phyloP scores from a whole-genome alignment of 2,888 invertebrate species.

The Watsonalla binaria region DNA sequence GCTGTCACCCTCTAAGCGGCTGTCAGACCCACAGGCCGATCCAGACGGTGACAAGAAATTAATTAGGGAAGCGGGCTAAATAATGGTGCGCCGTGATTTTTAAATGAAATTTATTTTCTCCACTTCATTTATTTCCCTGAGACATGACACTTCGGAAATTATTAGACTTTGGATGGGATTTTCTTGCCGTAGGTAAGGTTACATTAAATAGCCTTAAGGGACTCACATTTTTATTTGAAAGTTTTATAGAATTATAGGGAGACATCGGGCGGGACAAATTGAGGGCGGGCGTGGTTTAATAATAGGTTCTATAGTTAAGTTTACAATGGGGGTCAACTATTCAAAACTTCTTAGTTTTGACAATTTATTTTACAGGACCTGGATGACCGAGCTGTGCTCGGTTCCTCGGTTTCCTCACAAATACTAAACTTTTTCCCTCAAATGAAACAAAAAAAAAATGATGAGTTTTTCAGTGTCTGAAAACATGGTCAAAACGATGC shows the following conservation, averaged over 20 bases:
- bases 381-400: too few relatives aligned
- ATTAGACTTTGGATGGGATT: constrained; percentile 63
- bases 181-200: constrained; percentile 51
- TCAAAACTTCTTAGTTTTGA: too few relatives aligned
- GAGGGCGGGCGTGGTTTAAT: too few relatives aligned
- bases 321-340: too few relatives aligned
- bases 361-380: too few relatives aligned
- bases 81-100: constrained; percentile 76
- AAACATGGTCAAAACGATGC: too few relatives aligned
- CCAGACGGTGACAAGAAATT: constrained; percentile 77
- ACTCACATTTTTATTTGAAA: constrained; percentile 12
- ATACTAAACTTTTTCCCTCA: too few relatives aligned
- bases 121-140: constrained; percentile 74
- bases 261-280: too few relatives aligned
- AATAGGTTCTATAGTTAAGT: too few relatives aligned
- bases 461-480: too few relatives aligned
- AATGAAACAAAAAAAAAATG: too few relatives aligned
- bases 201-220: constrained; percentile 33
- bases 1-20: constrained; percentile 45
- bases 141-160: constrained; percentile 77
- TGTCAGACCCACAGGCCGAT: constrained; percentile 71
- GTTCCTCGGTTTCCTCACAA: too few relatives aligned
- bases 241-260: constrained; percentile 2
- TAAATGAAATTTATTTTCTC: constrained; percentile 77
- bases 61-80: constrained; percentile 75